Conservation (phyloP, 2,888 invertebrate species). For the Papilio elwesi region DNA sequence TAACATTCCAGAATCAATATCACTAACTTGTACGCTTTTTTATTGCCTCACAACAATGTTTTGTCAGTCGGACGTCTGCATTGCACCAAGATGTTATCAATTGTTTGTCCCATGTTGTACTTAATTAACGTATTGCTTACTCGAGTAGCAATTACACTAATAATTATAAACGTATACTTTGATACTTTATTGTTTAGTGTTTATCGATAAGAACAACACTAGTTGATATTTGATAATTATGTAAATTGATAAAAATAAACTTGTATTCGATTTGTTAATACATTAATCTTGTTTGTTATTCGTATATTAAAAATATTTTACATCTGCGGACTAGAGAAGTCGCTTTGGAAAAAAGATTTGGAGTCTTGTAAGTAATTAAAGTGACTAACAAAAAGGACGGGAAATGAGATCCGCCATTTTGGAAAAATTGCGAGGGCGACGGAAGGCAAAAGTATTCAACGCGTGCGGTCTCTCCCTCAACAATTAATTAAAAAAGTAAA, state of each 20-base stretch:
- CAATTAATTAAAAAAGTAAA: conserved; percentile 37
- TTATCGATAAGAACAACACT: conserved; percentile 2
- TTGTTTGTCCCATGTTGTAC: conserved; percentile 42
- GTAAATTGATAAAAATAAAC: not conserved
- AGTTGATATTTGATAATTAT: not conserved
- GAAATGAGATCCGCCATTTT: conserved; percentile 30
- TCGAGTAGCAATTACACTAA: conserved; percentile 44
- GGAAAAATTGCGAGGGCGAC: conserved; percentile 10
- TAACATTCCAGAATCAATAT: too few species aligned
- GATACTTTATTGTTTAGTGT: conserved; percentile 11
- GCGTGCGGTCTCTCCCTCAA: conserved; percentile 33
- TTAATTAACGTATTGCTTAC: conserved; percentile 42
- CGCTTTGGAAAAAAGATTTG: too few species aligned
- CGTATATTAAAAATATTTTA: too few species aligned
- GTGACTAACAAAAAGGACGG: not conserved
- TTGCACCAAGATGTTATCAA: conserved; percentile 10
- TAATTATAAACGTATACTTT: conserved; percentile 37
- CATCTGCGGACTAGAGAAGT: too few species aligned
- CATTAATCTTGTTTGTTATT: too few species aligned
- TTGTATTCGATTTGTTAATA: too few species aligned
- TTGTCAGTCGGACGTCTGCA: not conserved
- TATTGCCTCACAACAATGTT: not conserved
- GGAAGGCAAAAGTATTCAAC: conserved; percentile 22
- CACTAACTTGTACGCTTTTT: not conserved
- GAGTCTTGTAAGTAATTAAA: not conserved